Conservation (phyloP, 2,113 vertebrate genomes). For the Ictidomys tridecemlineatus region DNA sequence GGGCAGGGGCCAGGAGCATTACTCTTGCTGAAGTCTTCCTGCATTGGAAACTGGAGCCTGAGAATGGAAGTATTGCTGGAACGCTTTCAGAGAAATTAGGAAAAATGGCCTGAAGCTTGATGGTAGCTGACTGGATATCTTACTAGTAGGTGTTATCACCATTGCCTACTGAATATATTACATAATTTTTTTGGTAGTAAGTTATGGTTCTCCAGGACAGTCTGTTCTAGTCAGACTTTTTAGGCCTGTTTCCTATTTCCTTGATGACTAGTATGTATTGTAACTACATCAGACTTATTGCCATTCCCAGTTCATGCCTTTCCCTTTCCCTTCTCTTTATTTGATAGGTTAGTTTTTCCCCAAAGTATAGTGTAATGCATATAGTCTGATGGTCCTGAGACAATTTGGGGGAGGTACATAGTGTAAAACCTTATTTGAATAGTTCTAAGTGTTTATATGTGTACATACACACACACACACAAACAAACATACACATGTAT, state of each 20-base stretch:
- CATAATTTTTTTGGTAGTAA: background rate
- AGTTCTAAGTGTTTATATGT: background rate
- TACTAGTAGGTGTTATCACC: background rate
- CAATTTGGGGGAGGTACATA: background rate
- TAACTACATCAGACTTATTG: background rate
- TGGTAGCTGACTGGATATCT: background rate
- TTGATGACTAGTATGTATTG: background rate
- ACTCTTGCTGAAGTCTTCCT: background rate
- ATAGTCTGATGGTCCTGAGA: background rate
- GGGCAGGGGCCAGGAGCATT: background rate
- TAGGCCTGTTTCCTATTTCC: background rate
- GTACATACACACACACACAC: background rate
- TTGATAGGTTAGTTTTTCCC: conserved; percentile 13
- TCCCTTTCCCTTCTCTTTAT: background rate
- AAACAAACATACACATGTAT: background rate
- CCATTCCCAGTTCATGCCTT: background rate
- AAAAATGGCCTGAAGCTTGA: background rate
- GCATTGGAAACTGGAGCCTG: background rate
- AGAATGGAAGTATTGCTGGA: conserved; percentile 17
- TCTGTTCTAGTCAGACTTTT: background rate
- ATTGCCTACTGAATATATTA: conserved; percentile 4
- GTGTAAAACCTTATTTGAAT: background rate
- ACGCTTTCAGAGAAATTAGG: background rate
- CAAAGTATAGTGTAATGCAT: background rate
- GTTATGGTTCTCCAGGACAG: background rate